phyloP scores from a whole-genome alignment of 2,113 vertebrate genomes.

The Psittacara wagleri region DNA sequence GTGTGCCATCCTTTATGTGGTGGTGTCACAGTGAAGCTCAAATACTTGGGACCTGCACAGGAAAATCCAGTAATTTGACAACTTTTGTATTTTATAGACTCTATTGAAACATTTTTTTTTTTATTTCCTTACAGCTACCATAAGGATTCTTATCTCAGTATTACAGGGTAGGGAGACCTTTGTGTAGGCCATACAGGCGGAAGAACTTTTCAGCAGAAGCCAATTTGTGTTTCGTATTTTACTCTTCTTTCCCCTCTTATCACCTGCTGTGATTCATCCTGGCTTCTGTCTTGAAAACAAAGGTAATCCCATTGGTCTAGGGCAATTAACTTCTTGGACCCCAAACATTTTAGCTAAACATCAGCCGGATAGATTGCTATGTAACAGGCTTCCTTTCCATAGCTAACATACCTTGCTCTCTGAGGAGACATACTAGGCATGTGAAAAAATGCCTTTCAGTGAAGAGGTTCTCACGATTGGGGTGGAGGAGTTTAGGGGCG shows the following conservation, averaged over 20 bases:
- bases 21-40: background rate
- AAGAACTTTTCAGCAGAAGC: background rate
- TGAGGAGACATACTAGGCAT: background rate
- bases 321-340: background rate
- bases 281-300: background rate
- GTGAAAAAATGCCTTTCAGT: background rate
- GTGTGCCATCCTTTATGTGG: rapidly evolving
- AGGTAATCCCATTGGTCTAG: background rate
- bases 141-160: background rate
- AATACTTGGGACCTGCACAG: background rate
- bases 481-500: background rate
- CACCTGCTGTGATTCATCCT: background rate
- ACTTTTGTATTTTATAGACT: background rate
- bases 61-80: background rate
- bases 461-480: rapidly evolving
- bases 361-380: background rate
- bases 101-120: background rate
- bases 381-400: background rate
- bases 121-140: background rate
- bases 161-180: background rate
- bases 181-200: background rate
- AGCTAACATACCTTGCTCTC: background rate
- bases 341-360: background rate
- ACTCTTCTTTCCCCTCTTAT: background rate
- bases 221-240: background rate